Evolutionary conservation across 64 coral and sea anemone genomes (phyloP), one percentile per base, ranked within the genome.

Genomic region (Montipora sp.): DNA sequence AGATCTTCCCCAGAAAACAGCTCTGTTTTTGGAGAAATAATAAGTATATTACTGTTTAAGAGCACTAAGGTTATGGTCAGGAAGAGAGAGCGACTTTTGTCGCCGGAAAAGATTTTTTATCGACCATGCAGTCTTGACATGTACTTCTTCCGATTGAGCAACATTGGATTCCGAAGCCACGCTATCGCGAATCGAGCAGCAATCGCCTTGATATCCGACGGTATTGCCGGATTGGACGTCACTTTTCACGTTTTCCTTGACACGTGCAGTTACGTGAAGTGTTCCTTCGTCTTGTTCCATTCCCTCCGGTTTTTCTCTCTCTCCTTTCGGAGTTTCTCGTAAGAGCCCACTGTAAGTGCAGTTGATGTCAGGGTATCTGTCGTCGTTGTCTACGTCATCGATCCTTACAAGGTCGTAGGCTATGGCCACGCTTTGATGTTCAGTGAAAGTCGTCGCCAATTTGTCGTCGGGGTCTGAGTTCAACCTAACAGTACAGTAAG

Each of bases 121-220:
- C 55, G 83, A 88, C 91, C 91, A 93, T 12, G 91, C 48, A 2
- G 46, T 78, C 27, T 93, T 93, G 5, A 93, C 86, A 80, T 80
- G 73, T 8, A 93, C 84, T 19, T 93, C 91, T 12, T 27, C 67
- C 18, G 66, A 47, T 71, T 85, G 82, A 50, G 63, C 18, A 3
- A 85, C 45, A 0, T 18, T 11, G 20, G 44, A 71, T 22, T 71
- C 15, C n/a, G 63, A 48, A 9, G 44, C 47, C 18, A 45, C 44
- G 48, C n/a, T 85, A 23, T 16, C 61, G 14, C 12, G 36, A 50
- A 22, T n/a, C 18, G 65, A 20, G 36, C 59, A 14, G 58, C 19
- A 22, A 9, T 20, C 44, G 3, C 49, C 47, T 46, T 71, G 61
- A 70, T 14, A n/a, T 9, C 47, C 3, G n/a, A 65, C 59, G 63